Evolutionary conservation across 2,888 invertebrate species (phyloP), one percentile per base, ranked within the genome.

Genomic region (Tetropium fuscum): DNA sequence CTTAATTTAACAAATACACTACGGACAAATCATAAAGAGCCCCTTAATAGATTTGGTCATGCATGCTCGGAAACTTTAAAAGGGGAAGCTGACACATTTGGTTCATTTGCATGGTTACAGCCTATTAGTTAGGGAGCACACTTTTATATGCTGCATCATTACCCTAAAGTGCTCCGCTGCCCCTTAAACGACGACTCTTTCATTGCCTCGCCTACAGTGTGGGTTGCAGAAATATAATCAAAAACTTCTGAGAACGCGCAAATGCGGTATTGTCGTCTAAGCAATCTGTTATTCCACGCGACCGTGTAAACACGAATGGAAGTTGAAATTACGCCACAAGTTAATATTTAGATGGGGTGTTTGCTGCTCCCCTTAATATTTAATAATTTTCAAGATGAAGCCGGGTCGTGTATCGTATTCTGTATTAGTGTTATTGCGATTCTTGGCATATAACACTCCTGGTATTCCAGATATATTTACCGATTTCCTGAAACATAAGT

Each of bases 61-160:
- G 54, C 54, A 49, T 53, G 55, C 53, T 22, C 49, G 41, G 38
- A 32, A 60, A 38, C 53, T 48, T 61, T 47, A 53, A 60, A 64
- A 44, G 59, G 59, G 49, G 32, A 47, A 58, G 22, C 53, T 53
- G 65, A 61, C 71, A 70, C 69, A 71, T 68, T 67, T 62, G 67
- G 66, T 65, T 69, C 70, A 73, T 71, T 71, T 70, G 70, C 69
- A 71, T 73, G 60, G 68, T 66, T 69, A 70, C 69, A 66, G 64
- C 70, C 73, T 71, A 70, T 73, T 73, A 68, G 69, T 57, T 65
- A 55, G 63, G 59, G 64, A 66, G 63, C 62, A 63, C 44, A 60
- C 62, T 63, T 66, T 65, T 64, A 64, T 59, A 44, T 32, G 60
- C 61, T 62, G 62, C 65, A 64, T 65, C 68, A 65, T 69, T 67